Percentiles rank a stretch among this genome's conserved stretches.
Evolutionary conservation across 2,797 vertebrate genomes (phyloP).

Genomic region (Propithecus deckenii): DNA sequence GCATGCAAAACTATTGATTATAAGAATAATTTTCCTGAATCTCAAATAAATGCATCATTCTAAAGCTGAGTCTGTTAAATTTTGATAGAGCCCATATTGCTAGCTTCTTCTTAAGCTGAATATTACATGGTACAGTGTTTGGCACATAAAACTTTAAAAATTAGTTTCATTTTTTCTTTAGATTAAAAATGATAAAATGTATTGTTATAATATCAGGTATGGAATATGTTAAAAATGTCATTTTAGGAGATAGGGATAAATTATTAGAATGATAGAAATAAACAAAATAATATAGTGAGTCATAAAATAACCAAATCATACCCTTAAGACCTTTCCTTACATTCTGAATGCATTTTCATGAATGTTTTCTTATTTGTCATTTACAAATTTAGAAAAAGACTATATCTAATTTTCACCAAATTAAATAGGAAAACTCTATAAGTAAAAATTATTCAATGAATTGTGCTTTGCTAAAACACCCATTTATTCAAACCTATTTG

Average conservation of each 20-base stretch:
- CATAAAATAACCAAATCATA: not conserved
- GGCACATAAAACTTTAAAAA: not conserved
- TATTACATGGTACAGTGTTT: not conserved
- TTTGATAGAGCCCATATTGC: not conserved
- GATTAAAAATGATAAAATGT: not conserved
- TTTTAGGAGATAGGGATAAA: not conserved
- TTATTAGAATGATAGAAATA: not conserved
- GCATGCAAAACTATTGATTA: not conserved
- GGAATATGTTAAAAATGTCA: not conserved
- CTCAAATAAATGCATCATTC: not conserved
- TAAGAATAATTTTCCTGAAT: not conserved
- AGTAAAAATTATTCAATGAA: not conserved
- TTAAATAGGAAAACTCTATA: not conserved
- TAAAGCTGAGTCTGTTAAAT: not conserved
- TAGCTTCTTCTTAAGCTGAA: not conserved
- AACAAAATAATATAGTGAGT: not conserved
- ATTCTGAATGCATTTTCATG: not conserved
- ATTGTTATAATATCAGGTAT: not conserved
- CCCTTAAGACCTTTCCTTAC: accelerated
- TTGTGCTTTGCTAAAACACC: not conserved
- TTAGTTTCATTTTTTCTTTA: not conserved
- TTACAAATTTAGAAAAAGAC: not conserved
- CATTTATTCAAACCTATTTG: not conserved
- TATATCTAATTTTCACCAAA: not conserved
- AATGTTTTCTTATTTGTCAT: not conserved